Conservation (phyloP, 35 echinoderm and acorn worm genomes). For the Ophiothrix spiculata region DNA sequence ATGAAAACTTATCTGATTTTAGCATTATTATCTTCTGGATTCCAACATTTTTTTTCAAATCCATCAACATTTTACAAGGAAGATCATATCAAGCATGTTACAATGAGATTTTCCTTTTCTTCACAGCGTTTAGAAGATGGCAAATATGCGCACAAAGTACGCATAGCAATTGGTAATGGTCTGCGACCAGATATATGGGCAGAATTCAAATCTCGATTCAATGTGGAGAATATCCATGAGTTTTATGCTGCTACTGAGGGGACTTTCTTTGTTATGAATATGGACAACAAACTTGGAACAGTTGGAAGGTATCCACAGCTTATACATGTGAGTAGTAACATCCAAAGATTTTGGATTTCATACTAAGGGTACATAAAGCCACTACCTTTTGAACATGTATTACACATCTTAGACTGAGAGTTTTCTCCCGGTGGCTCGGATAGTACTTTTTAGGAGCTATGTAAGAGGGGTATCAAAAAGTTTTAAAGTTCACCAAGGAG, state of each 20-base stretch:
- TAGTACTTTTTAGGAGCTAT: background rate
- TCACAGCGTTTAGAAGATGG: conserved; percentile 47
- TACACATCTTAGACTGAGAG: too few species aligned
- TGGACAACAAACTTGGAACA: conserved; percentile 40
- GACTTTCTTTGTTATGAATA: conserved; percentile 43
- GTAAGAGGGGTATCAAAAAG: too few species aligned
- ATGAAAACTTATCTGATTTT: too few species aligned
- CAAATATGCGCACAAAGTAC: conserved; percentile 42
- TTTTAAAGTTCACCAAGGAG: too few species aligned
- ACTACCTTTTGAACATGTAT: too few species aligned
- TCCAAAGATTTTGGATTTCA: background rate
- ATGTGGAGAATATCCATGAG: conserved; percentile 39
- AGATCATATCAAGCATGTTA: too few species aligned
- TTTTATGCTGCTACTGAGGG: conserved; percentile 65
- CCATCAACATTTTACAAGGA: too few species aligned
- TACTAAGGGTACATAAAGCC: too few species aligned
- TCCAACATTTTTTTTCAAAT: too few species aligned
- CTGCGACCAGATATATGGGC: conserved; percentile 66
- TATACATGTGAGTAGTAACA: conserved; percentile 30
- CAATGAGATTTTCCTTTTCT: too few species aligned
- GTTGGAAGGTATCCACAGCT: conserved; percentile 28
- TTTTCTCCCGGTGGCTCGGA: too few species aligned
- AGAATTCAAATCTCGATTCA: conserved; percentile 59
- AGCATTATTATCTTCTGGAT: too few species aligned
- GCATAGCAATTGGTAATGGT: conserved; percentile 70